Conservation (phyloP, 2,888 invertebrate genomes). For the Ischnus inquisitorius region DNA sequence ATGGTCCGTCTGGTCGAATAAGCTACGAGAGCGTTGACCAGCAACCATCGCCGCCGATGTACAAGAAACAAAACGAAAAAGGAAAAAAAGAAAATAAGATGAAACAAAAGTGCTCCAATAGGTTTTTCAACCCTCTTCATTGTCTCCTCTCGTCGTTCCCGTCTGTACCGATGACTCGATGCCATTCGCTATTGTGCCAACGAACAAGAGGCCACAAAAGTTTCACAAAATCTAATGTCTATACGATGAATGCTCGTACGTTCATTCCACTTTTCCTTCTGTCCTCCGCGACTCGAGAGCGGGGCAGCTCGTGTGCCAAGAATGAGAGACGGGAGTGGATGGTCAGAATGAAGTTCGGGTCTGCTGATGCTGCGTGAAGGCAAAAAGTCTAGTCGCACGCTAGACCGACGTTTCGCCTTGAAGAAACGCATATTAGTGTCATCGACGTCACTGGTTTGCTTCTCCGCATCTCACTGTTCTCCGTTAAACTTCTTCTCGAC, state of each 20-base stretch:
- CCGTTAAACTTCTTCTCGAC: background rate
- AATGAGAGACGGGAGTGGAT: slow-evolving; percentile 10
- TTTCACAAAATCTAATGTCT: background rate
- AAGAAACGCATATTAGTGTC: slow-evolving; percentile 70
- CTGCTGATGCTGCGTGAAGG: slow-evolving; percentile 44
- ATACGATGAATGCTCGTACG: background rate
- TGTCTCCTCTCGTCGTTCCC: no score
- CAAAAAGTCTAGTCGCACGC: slow-evolving; percentile 65
- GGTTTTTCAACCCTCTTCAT: no score
- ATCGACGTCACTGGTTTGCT: slow-evolving; percentile 10
- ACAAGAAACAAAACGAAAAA: no score
- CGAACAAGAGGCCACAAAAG: slow-evolving; percentile 3
- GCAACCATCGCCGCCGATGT: no score
- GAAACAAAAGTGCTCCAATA: no score
- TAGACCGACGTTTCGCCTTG: slow-evolving; percentile 66
- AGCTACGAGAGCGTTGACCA: background rate
- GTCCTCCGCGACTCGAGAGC: slow-evolving; percentile 1
- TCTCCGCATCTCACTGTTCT: background rate
- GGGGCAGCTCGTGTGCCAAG: background rate
- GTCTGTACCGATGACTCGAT: background rate
- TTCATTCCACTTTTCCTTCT: slow-evolving; percentile 29
- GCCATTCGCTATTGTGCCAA: background rate
- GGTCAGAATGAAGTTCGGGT: slow-evolving; percentile 42
- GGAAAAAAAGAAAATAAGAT: no score
- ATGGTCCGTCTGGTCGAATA: background rate